phyloP scores from a whole-genome alignment of 2,888 invertebrate species.

The Plebejus argus region DNA sequence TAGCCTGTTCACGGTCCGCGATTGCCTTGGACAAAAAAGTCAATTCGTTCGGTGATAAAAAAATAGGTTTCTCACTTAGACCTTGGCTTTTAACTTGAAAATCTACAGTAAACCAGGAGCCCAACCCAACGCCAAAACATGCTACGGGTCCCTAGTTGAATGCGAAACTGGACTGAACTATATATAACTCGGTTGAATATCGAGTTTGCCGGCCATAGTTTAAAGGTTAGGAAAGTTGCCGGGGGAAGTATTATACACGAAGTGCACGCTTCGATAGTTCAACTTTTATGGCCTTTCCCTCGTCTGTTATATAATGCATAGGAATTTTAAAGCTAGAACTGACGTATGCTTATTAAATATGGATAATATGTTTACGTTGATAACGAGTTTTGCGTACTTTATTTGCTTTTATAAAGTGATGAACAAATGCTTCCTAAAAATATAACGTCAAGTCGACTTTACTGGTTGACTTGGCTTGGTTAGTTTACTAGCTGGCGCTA shows the following conservation, averaged over 20 bases:
- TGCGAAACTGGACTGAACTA: neutral
- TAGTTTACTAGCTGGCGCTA: no score
- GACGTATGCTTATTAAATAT: neutral
- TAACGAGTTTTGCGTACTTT: neutral
- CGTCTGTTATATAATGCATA: neutral
- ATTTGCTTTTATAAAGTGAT: no score
- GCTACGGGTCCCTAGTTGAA: neutral
- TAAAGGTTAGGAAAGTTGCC: constrained; percentile 20
- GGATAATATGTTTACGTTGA: neutral
- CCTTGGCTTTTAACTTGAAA: neutral
- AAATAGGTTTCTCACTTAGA: no score
- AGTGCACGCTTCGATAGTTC: constrained; percentile 10
- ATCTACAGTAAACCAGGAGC: neutral
- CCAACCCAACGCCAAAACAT: neutral
- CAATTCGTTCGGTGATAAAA: no score
- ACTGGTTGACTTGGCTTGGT: no score
- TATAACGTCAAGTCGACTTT: no score
- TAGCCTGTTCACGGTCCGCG: no score
- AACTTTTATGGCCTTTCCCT: constrained; percentile 18
- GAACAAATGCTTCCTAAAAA: no score
- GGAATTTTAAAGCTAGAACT: neutral
- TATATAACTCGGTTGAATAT: neutral
- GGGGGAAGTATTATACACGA: neutral
- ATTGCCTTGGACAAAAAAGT: no score
- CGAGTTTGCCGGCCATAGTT: constrained; percentile 15